Evolutionary conservation across 2,888 invertebrate genomes (phyloP), one percentile per base, ranked within the genome.

Genomic region (Ichneumoninae sp.): DNA sequence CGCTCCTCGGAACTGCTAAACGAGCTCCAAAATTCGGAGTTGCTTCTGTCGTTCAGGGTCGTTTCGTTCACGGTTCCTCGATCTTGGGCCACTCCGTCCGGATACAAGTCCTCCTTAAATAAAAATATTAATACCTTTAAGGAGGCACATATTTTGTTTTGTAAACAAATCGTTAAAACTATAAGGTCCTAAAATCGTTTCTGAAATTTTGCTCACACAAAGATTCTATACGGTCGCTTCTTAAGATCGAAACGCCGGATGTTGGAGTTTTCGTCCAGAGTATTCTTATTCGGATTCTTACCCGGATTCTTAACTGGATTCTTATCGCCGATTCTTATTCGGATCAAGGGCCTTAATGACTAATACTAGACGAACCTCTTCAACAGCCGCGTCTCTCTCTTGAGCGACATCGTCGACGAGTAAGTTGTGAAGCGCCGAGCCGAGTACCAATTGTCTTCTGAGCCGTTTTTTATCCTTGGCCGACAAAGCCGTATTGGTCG

Each of bases 1-100:
- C 96, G 96, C 90, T 97, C 97, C 90, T 97, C 97, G 65, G 97
- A 97, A 91, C 96, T 96, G 22, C 97, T 97, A 94, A 97, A 97
- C 0, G 97, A 97, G 0, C 97, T 97, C 96, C 96, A 97, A 93
- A 96, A 97, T 92, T 97, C 97, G 0, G 97, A 97, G 93, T 96
- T 96, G 87, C 96, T 96, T 94, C 96, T 95, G 90, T 97, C 97
- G 88, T 96, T 95, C 6, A 95, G 91, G 0, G 95, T 95, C 0
- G 96, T 96, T 90, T 96, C 96, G 93, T 96, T 96, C 13, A 96
- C 93, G 1, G 94, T 94, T 0, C 95, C 95, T 89, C 95, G 95
- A 88, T 96, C 95, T 77, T 96, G 96, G 0, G 96, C 96, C 89
- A 95, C 95, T 3, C 95, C 96, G 88, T 96, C 96, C 10, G 96